A percentile compares a stretch with the other conserved stretches of the same genome.
phyloP scores from a whole-genome alignment of 2,888 invertebrate genomes.

The Unio pictorum region DNA sequence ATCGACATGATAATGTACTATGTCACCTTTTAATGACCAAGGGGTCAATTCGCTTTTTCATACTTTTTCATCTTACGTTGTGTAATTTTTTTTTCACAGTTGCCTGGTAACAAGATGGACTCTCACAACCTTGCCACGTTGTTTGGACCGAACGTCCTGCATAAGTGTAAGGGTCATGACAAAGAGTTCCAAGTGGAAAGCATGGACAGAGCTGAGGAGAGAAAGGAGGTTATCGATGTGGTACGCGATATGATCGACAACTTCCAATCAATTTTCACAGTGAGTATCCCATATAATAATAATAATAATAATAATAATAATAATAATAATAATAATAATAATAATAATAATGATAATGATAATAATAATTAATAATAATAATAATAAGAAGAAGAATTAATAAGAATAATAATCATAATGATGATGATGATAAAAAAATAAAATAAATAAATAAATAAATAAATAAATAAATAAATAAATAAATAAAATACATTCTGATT shows the following conservation, averaged over 20 bases:
- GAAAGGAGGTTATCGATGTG: slow-evolving; percentile 91
- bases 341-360: too few relatives aligned
- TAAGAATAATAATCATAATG: too few relatives aligned
- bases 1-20: too few relatives aligned
- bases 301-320: too few relatives aligned
- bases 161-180: slow-evolving; percentile 73
- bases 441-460: too few relatives aligned
- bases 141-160: slow-evolving; percentile 94
- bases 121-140: slow-evolving; percentile 91
- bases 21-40: neutral
- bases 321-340: too few relatives aligned
- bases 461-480: too few relatives aligned
- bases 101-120: slow-evolving; percentile 94
- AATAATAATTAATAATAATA: too few relatives aligned
- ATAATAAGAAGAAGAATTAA: too few relatives aligned
- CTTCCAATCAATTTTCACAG: slow-evolving; percentile 81
- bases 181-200: slow-evolving; percentile 70
- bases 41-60: neutral
- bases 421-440: too few relatives aligned
- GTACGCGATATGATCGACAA: slow-evolving; percentile 84
- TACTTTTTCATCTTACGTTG: neutral
- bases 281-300: slow-evolving; percentile 41
- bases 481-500: too few relatives aligned
- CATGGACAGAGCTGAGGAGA: slow-evolving; percentile 80
- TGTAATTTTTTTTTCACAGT: slow-evolving; percentile 69